Conservation (phyloP, 2,113 vertebrate genomes). For the Gnathonemus echidnorhynchus region DNA sequence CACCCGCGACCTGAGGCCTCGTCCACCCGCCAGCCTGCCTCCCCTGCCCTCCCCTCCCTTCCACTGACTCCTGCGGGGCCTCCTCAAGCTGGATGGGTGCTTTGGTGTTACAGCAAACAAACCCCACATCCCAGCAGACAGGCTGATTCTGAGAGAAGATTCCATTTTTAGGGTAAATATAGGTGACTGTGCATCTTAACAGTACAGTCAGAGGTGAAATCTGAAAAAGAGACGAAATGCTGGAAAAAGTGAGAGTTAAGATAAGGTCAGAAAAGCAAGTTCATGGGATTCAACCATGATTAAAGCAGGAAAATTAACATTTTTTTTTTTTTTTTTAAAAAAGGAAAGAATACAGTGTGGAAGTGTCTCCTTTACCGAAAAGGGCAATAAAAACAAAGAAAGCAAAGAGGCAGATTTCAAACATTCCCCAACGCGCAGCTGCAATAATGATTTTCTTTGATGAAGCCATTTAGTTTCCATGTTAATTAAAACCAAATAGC, state of each 20-base stretch:
- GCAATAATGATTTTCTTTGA: conserved; percentile 65
- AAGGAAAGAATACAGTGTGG: background rate
- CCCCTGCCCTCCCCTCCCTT: background rate
- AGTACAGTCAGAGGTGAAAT: background rate
- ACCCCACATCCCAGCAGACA: background rate
- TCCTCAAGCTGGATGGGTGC: background rate
- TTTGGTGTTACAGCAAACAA: background rate
- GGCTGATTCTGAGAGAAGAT: background rate
- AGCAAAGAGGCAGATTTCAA: conserved; percentile 48
- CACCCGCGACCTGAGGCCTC: background rate
- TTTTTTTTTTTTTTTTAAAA: background rate
- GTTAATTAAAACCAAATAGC: conserved; percentile 75
- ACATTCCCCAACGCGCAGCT: conserved; percentile 58
- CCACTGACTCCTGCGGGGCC: background rate
- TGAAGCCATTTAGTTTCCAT: conserved; percentile 65
- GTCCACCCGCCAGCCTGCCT: background rate
- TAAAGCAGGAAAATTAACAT: background rate
- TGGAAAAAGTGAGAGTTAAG: background rate
- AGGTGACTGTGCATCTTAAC: background rate
- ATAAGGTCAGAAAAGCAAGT: background rate
- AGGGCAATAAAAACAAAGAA: conserved; percentile 55
- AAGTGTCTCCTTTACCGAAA: conserved; percentile 25
- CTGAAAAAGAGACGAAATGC: background rate
- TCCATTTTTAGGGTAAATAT: background rate
- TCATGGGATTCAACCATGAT: background rate